Percentiles rank a stretch among this genome's conserved stretches.
phyloP scores from a whole-genome alignment of 2,888 invertebrate genomes.

The Eupithecia inturbata region DNA sequence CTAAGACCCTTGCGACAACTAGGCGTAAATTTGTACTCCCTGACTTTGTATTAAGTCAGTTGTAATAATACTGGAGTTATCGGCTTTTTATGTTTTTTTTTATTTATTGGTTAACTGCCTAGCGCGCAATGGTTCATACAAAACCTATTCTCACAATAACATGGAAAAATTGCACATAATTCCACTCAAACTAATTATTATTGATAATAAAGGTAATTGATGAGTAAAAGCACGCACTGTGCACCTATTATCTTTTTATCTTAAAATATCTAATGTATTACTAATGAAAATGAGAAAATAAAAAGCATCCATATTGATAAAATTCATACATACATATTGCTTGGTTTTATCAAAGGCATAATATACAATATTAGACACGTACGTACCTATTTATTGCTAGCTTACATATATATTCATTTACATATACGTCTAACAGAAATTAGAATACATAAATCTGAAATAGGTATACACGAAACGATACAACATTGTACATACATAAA shows the following conservation, averaged over 20 bases:
- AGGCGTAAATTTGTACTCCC: neutral
- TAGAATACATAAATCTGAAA: conserved; percentile 25
- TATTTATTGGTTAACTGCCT: neutral
- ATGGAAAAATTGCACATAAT: conserved; percentile 43
- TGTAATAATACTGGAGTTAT: neutral
- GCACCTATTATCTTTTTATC: conserved; percentile 18
- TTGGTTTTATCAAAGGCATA: conserved; percentile 16
- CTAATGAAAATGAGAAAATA: neutral
- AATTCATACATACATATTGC: conserved; percentile 18
- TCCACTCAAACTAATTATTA: conserved; percentile 38
- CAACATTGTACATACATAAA: conserved; percentile 17
- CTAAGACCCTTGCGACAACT: conserved; percentile 1
- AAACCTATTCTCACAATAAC: conserved; percentile 36
- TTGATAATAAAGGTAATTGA: conserved; percentile 36
- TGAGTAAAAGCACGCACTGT: conserved; percentile 15
- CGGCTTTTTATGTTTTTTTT: neutral
- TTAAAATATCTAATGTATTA: conserved; percentile 17
- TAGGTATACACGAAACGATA: conserved; percentile 25
- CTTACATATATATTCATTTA: conserved; percentile 15
- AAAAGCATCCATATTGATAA: neutral
- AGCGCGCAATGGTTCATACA: conserved; percentile 14
- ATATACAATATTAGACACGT: neutral
- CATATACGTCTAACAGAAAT: neutral
- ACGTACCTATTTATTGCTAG: conserved; percentile 22
- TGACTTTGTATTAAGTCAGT: neutral